A percentile compares a stretch with the other conserved stretches of the same genome.
phyloP scores from a whole-genome alignment of 2,113 vertebrate species.

The Xiphophorus couchianus region DNA sequence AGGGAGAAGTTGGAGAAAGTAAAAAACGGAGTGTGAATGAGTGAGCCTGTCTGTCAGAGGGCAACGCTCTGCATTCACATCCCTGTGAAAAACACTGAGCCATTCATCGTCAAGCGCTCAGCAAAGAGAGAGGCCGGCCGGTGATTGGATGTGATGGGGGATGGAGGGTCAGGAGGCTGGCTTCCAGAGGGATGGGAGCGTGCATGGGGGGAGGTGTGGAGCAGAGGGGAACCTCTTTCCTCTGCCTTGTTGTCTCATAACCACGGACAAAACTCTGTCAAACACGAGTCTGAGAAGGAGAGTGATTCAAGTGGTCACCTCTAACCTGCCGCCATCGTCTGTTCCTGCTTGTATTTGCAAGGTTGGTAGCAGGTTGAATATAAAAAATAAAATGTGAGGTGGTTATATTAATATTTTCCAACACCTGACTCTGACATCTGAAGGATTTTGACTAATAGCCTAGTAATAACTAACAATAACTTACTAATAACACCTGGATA shows the following conservation, averaged over 20 bases:
- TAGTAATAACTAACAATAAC: no score
- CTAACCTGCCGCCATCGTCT: no score
- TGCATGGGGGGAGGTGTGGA: slow-evolving; percentile 40
- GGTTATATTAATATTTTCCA: no score
- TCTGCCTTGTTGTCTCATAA: slow-evolving; percentile 22
- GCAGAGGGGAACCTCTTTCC: slow-evolving; percentile 25
- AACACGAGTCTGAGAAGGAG: not conserved
- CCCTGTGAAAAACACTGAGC: slow-evolving; percentile 65
- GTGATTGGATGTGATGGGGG: slow-evolving; percentile 26
- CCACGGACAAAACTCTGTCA: slow-evolving; percentile 5
- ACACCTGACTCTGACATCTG: no score
- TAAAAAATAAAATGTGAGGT: no score
- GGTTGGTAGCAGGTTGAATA: no score
- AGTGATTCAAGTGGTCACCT: no score
- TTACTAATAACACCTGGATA: no score
- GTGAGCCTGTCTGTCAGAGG: slow-evolving; percentile 56
- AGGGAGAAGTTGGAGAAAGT: slow-evolving; percentile 46
- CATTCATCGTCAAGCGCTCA: slow-evolving; percentile 62
- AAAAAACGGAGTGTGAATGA: slow-evolving; percentile 67
- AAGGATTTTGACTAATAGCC: no score
- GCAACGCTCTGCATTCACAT: slow-evolving; percentile 57
- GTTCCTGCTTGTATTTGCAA: no score
- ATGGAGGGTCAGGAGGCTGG: slow-evolving; percentile 14
- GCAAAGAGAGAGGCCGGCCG: slow-evolving; percentile 16
- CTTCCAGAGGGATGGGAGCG: slow-evolving; percentile 6